Percentiles rank a stretch among this genome's conserved stretches.
These are phyloP conservation scores for Iphiclides podalirius DNA, from an alignment of 2,888 invertebrate species.

Conservation along the genomic window DNA sequence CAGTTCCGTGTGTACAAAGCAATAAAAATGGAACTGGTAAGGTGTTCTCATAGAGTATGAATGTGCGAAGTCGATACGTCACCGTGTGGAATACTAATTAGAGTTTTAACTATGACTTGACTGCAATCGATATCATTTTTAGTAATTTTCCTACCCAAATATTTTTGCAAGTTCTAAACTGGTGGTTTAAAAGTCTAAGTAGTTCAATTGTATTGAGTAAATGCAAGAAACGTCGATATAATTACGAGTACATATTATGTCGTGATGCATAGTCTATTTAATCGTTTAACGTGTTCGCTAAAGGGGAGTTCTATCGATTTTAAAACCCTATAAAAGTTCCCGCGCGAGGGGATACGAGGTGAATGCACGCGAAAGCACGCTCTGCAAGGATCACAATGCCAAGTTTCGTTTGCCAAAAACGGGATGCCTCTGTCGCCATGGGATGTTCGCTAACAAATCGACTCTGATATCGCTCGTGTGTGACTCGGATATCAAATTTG, in stretches of 20 bases:
- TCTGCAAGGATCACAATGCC: constrained; percentile 40
- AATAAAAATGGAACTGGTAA: neutral
- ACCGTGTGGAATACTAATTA: constrained; percentile 15
- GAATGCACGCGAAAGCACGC: constrained; percentile 55
- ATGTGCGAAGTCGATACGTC: neutral
- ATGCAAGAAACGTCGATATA: no score
- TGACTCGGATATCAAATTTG: constrained; percentile 35
- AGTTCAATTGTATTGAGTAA: neutral
- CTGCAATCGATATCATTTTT: constrained; percentile 4
- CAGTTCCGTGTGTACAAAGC: neutral
- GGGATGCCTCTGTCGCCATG: constrained; percentile 46
- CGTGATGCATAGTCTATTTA: constrained; percentile 13
- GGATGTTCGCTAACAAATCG: constrained; percentile 28
- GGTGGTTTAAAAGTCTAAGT: no score
- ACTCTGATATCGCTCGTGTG: constrained; percentile 37
- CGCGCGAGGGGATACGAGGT: constrained; percentile 59
- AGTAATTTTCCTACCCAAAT: neutral
- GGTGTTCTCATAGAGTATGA: neutral
- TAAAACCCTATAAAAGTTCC: constrained; percentile 60
- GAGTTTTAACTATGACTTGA: constrained; percentile 1
- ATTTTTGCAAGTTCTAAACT: neutral
- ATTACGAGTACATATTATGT: neutral
- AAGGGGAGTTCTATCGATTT: constrained; percentile 61
- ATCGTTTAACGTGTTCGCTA: constrained; percentile 7
- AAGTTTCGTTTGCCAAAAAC: constrained; percentile 56